Conservation (phyloP, 2,888 invertebrate species). For the Chelonus formosanus region DNA sequence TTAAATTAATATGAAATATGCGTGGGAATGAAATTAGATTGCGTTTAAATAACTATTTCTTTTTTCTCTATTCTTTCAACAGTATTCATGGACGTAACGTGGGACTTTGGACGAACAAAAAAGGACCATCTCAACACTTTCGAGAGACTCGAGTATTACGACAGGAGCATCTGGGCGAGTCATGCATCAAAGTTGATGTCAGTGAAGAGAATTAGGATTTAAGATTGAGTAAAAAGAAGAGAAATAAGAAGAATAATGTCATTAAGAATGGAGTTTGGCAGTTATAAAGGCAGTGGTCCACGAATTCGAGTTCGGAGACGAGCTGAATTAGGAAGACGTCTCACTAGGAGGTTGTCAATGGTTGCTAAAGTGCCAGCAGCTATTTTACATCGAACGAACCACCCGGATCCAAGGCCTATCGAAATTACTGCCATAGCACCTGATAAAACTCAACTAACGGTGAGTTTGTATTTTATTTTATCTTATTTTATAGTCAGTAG, state of each 20-base stretch:
- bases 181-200: too few relatives aligned
- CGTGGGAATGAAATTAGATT: not conserved
- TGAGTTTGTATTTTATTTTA: constrained; percentile 56
- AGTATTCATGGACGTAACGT: too few relatives aligned
- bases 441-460: constrained; percentile 74
- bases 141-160: too few relatives aligned
- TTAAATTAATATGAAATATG: constrained; percentile 3
- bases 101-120: too few relatives aligned
- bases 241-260: constrained; percentile 35
- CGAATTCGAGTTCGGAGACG: constrained; percentile 56
- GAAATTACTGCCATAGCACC: constrained; percentile 74
- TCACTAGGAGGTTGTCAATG: constrained; percentile 71
- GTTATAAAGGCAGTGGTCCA: constrained; percentile 57
- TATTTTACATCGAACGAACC: constrained; percentile 68
- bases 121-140: too few relatives aligned
- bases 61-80: too few relatives aligned
- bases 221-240: not conserved
- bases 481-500: not conserved
- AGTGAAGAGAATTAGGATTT: not conserved
- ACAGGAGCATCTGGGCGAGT: too few relatives aligned
- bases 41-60: too few relatives aligned
- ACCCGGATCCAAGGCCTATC: constrained; percentile 66
- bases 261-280: constrained; percentile 57
- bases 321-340: constrained; percentile 70
- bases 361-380: constrained; percentile 70